A percentile compares a stretch with the other conserved stretches of the same genome.
phyloP scores from a whole-genome alignment of 2,797 vertebrate genomes.

The Gouania willdenowi region DNA sequence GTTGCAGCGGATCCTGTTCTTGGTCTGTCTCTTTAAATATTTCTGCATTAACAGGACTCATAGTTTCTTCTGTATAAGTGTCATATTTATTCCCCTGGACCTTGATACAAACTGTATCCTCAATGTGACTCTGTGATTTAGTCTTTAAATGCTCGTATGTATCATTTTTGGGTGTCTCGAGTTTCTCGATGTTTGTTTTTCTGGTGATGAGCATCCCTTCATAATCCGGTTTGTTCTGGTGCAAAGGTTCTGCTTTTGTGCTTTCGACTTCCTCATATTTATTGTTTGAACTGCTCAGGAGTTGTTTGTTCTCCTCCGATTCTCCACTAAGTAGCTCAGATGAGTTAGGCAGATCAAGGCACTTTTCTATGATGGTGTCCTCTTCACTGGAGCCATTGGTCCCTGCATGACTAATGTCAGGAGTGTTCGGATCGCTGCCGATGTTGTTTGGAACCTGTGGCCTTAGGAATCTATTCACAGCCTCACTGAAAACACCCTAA shows the following conservation, averaged over 20 bases:
- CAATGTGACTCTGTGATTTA: no score
- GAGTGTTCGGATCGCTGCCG: conserved; percentile 3
- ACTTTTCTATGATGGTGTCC: conserved; percentile 5
- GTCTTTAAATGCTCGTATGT: no score
- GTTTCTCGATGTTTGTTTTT: no score
- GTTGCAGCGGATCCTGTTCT: no score
- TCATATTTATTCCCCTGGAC: no score
- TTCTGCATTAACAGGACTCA: no score
- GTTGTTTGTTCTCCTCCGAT: not conserved
- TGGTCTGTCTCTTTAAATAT: no score
- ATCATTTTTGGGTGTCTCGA: no score
- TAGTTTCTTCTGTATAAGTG: no score
- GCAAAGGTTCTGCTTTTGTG: conserved; percentile 10
- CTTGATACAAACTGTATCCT: no score
- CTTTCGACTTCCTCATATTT: not conserved
- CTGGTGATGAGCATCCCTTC: no score
- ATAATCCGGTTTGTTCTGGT: no score
- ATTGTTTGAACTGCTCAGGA: not conserved
- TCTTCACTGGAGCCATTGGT: not conserved
- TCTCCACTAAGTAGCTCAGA: conserved; percentile 8
- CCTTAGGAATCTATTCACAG: conserved; percentile 66
- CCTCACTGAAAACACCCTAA: conserved; percentile 62
- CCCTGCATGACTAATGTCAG: conserved; percentile 7
- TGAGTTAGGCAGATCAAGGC: not conserved
- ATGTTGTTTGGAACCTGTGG: conserved; percentile 16